These are phyloP conservation scores for Opisthocomus hoazin DNA, from an alignment of 2,113 vertebrate genomes.

Conservation along the genomic window DNA sequence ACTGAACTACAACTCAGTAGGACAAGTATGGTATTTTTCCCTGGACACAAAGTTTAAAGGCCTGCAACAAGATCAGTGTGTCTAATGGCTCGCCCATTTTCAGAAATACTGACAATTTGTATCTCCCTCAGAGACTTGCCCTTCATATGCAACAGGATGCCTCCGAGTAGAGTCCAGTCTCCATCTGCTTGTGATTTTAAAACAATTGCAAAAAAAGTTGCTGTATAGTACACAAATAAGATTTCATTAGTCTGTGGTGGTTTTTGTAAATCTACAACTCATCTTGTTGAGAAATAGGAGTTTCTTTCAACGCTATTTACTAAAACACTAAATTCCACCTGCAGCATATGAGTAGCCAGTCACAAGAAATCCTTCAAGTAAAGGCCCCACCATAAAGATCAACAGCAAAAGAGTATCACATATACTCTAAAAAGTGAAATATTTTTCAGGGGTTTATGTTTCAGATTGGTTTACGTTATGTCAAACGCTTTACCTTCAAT, in stretches of 20 bases:
- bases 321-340: not conserved
- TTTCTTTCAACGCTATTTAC: not conserved
- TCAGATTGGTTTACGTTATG: not conserved
- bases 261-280: not conserved
- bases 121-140: not conserved
- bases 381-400: not conserved
- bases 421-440: not conserved
- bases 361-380: not conserved
- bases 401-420: not conserved
- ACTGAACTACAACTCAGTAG: not conserved
- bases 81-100: not conserved
- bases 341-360: not conserved
- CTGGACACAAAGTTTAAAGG: not conserved
- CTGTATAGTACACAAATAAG: not conserved
- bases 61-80: not conserved
- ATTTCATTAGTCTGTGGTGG: not conserved
- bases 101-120: not conserved
- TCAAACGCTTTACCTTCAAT: slow-evolving; percentile 72
- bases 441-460: not conserved
- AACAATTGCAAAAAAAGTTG: not conserved
- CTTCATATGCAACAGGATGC: not conserved
- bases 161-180: not conserved
- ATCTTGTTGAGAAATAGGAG: not conserved
- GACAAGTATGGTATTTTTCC: not conserved
- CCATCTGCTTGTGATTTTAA: not conserved